Evolutionary conservation across 2,888 invertebrate species (phyloP).

Genomic region (Lottia gigantea): DNA sequence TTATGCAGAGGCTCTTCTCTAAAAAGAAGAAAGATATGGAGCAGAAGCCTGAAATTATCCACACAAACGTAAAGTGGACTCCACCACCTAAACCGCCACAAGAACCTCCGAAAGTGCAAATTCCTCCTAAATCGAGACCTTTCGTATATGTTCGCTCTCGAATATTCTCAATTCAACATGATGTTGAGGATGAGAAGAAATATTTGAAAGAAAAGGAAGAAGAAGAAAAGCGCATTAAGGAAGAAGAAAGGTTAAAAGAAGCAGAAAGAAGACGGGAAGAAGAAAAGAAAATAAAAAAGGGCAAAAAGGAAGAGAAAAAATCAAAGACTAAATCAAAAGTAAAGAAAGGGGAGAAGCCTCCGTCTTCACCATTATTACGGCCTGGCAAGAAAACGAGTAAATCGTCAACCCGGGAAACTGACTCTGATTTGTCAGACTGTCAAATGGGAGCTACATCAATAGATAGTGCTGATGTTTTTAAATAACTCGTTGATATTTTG

Average conservation of each 20-base stretch:
- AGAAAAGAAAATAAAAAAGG: not conserved
- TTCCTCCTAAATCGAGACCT: conserved; percentile 44
- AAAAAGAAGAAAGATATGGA: conserved; percentile 52
- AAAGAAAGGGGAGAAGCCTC: not conserved
- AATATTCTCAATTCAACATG: conserved; percentile 56
- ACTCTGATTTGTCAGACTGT: not conserved
- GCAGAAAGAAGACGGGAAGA: not conserved
- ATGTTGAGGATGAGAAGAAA: conserved; percentile 38
- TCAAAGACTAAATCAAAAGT: not conserved
- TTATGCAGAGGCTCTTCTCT: conserved; percentile 58
- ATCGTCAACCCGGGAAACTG: not conserved
- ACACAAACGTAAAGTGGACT: not conserved
- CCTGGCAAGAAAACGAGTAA: not conserved
- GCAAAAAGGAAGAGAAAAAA: not conserved
- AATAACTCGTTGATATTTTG: not conserved
- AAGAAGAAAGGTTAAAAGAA: not conserved
- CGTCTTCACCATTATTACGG: not conserved
- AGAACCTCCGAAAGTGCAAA: conserved; percentile 29
- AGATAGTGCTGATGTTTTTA: not conserved
- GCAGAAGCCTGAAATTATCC: conserved; percentile 3
- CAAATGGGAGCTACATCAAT: not conserved
- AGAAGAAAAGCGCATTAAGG: not conserved
- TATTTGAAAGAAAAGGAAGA: conserved; percentile 7
- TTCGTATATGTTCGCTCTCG: conserved; percentile 57
- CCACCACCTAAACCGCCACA: conserved; percentile 27